A percentile compares a stretch with the other conserved stretches of the same genome.
These are phyloP conservation scores for Oryzias javanicus DNA, from an alignment of 2,113 vertebrate genomes.

Conservation along the genomic window DNA sequence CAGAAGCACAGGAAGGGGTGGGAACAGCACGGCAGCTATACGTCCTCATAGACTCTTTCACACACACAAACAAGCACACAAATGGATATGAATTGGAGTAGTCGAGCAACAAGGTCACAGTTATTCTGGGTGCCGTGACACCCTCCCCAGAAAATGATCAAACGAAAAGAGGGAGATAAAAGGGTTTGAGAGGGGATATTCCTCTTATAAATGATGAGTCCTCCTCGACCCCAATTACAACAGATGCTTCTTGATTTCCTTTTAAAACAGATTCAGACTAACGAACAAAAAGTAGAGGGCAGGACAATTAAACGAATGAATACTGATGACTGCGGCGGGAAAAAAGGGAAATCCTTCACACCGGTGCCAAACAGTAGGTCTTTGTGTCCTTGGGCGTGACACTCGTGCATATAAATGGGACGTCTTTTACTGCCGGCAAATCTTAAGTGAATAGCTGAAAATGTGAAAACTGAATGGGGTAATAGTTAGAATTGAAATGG, in stretches of 20 bases:
- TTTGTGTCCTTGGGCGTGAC: constrained; percentile 22
- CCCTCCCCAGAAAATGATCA: constrained; percentile 41
- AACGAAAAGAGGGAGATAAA: constrained; percentile 28
- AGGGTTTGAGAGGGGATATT: constrained; percentile 31
- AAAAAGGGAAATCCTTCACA: constrained; percentile 9
- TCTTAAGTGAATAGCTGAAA: constrained; percentile 14
- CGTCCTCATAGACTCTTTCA: background rate
- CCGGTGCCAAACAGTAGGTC: background rate
- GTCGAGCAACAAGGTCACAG: constrained; percentile 45
- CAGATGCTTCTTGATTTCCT: constrained; percentile 45
- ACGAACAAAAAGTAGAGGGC: constrained; percentile 1
- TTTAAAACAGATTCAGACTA: constrained; percentile 12
- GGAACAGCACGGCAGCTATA: no score
- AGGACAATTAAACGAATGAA: constrained; percentile 21
- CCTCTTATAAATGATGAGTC: constrained; percentile 57
- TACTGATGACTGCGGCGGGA: constrained; percentile 7
- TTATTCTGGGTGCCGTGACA: constrained; percentile 35
- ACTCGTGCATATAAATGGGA: background rate
- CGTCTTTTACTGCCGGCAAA: constrained; percentile 1
- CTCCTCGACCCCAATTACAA: constrained; percentile 70
- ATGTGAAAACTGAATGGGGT: background rate
- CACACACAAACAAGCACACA: constrained; percentile 6
- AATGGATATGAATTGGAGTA: constrained; percentile 42
- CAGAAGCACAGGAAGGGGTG: background rate
- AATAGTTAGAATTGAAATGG: background rate